Evolutionary conservation across 2,888 invertebrate genomes (phyloP).

Genomic region (Quadriops clusia): DNA sequence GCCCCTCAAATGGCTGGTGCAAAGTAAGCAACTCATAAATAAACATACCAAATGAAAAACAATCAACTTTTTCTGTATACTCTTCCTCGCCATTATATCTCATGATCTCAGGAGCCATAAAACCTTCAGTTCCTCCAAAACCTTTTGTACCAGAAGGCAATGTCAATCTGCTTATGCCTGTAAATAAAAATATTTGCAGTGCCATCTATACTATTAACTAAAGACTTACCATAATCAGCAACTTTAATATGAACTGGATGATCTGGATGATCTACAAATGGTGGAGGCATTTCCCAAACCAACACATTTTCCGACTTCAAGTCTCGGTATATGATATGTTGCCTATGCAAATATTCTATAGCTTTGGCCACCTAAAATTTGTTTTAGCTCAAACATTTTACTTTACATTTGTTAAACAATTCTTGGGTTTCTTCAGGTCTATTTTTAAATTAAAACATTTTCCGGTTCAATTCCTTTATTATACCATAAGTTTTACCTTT

Average conservation of each 20-base stretch:
- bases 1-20: slow-evolving; percentile 90
- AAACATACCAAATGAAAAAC: slow-evolving; percentile 98
- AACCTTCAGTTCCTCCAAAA: slow-evolving; percentile 97
- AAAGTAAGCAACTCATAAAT: slow-evolving; percentile 89
- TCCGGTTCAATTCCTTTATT: slow-evolving; percentile 1
- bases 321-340: slow-evolving; percentile 86
- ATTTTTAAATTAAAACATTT: neutral
- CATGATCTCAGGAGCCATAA: slow-evolving; percentile 99
- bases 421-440: neutral
- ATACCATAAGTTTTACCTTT: slow-evolving; percentile 4
- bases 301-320: slow-evolving; percentile 94
- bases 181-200: slow-evolving; percentile 7
- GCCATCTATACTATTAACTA: slow-evolving; percentile 5
- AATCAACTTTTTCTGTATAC: slow-evolving; percentile 97
- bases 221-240: slow-evolving; percentile 75
- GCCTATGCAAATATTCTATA: slow-evolving; percentile 87
- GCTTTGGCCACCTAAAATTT: slow-evolving; percentile 87
- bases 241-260: slow-evolving; percentile 77
- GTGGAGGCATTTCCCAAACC: slow-evolving; percentile 91
- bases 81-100: slow-evolving; percentile 97
- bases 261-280: slow-evolving; percentile 56
- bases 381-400: too few species aligned
- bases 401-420: neutral
- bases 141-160: slow-evolving; percentile 90
- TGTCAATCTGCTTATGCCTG: slow-evolving; percentile 75